phyloP scores from a whole-genome alignment of 1,140 invertebrate genomes.

The Hylyphantes graminicola region DNA sequence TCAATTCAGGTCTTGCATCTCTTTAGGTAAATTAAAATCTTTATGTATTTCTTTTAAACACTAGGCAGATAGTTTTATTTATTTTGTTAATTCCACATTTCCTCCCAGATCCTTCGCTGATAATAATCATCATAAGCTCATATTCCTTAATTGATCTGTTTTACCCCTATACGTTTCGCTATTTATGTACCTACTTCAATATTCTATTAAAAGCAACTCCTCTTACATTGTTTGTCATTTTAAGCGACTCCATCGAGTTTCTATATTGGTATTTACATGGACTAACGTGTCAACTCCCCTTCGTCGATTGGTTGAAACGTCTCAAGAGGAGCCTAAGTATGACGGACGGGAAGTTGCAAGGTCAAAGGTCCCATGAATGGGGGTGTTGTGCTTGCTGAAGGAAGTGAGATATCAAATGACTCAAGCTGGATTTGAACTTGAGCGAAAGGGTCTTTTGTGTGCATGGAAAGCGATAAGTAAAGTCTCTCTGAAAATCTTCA shows the following conservation, averaged over 20 bases:
- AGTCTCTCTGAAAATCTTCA: too few species aligned
- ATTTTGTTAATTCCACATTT: too few species aligned
- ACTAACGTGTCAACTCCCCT: background rate
- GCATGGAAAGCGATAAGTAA: too few species aligned
- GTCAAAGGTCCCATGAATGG: constrained; percentile 56
- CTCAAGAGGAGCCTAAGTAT: constrained; percentile 27
- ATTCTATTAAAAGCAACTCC: background rate
- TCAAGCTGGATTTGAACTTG: constrained; percentile 21
- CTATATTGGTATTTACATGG: background rate
- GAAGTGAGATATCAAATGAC: constrained; percentile 56
- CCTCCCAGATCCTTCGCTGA: too few species aligned
- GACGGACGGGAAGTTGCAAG: constrained; percentile 48
- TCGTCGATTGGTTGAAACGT: constrained; percentile 6
- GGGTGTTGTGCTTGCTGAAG: constrained; percentile 41
- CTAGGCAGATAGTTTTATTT: too few species aligned
- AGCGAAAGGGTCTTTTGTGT: constrained; percentile 1
- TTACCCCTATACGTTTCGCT: background rate
- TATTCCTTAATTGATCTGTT: background rate
- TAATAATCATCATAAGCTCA: too few species aligned
- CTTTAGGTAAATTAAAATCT: too few species aligned
- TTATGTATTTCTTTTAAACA: too few species aligned
- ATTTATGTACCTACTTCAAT: background rate
- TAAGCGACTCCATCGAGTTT: background rate
- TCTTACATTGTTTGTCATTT: background rate
- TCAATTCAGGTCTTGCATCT: too few species aligned